A percentile compares a stretch with the other conserved stretches of the same genome.
These are phyloP conservation scores for Anorthoa munda DNA, from an alignment of 2,888 invertebrate genomes.

Conservation along the genomic window DNA sequence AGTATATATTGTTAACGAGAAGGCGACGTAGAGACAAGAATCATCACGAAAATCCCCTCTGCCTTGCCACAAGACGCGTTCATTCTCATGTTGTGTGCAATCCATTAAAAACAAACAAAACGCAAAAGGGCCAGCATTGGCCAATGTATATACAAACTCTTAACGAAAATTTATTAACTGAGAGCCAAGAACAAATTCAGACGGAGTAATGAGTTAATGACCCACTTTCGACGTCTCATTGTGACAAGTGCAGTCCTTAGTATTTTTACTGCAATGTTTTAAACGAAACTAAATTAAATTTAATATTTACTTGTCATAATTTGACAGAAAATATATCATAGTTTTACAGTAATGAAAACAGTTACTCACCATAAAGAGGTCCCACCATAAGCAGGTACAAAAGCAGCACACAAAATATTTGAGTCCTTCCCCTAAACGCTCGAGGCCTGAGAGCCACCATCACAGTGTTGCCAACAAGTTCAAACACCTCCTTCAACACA, in stretches of 20 bases:
- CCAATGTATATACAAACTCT: constrained; percentile 26
- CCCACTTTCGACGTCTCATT: constrained; percentile 57
- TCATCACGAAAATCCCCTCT: background rate
- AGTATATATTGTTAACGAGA: background rate
- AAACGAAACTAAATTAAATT: constrained; percentile 25
- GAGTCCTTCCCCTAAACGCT: constrained; percentile 78
- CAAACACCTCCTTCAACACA: constrained; percentile 77
- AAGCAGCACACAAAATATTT: constrained; percentile 83
- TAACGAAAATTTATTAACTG: constrained; percentile 60
- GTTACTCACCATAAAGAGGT: constrained; percentile 87
- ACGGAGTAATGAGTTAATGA: constrained; percentile 65
- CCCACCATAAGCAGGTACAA: constrained; percentile 88
- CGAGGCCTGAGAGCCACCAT: constrained; percentile 83
- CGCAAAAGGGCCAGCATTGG: constrained; percentile 42
- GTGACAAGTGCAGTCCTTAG: constrained; percentile 39
- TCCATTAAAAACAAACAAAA: constrained; percentile 41
- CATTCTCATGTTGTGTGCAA: constrained; percentile 26
- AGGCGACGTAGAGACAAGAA: constrained; percentile 4
- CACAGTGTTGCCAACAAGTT: constrained; percentile 84
- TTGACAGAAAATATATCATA: background rate
- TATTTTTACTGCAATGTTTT: constrained; percentile 35
- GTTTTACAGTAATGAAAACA: background rate
- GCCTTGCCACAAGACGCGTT: background rate
- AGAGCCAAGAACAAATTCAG: constrained; percentile 58
- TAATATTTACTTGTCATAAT: constrained; percentile 18